phyloP scores from a whole-genome alignment of 2,888 invertebrate genomes.

The Brenthis hecate region DNA sequence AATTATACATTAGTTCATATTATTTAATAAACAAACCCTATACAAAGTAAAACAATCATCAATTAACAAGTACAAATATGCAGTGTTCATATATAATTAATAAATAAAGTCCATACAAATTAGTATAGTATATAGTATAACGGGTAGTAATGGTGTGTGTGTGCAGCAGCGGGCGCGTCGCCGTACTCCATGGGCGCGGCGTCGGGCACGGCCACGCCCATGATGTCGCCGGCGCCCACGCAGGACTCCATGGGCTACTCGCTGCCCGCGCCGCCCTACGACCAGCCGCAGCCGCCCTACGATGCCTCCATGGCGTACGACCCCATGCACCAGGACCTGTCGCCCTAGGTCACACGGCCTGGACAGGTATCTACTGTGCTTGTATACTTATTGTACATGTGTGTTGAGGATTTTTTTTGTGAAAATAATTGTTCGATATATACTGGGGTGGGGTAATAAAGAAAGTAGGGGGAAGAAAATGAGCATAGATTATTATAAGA shows the following conservation, averaged over 20 bases:
- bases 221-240: slow-evolving; percentile 96
- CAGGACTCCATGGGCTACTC: slow-evolving; percentile 97
- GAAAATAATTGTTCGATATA: too few relatives aligned
- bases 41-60: too few relatives aligned
- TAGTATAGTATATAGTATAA: too few relatives aligned
- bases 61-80: too few relatives aligned
- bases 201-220: slow-evolving; percentile 94
- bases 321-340: slow-evolving; percentile 94
- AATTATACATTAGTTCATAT: too few relatives aligned
- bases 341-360: slow-evolving; percentile 72
- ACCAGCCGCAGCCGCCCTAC: slow-evolving; percentile 93
- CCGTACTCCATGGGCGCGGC: slow-evolving; percentile 94
- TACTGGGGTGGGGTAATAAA: too few relatives aligned
- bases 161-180: slow-evolving; percentile 87
- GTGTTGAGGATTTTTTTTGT: not conserved
- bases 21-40: too few relatives aligned
- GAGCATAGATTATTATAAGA: too few relatives aligned
- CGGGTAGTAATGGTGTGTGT: not conserved
- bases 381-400: not conserved
- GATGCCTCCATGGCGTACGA: slow-evolving; percentile 96
- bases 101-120: too few relatives aligned
- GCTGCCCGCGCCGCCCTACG: slow-evolving; percentile 95
- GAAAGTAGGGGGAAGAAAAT: too few relatives aligned
- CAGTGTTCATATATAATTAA: too few relatives aligned
- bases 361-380: not conserved